Evolutionary conservation across 2,888 invertebrate species (phyloP).

Genomic region (Oegoconia quadripuncta): DNA sequence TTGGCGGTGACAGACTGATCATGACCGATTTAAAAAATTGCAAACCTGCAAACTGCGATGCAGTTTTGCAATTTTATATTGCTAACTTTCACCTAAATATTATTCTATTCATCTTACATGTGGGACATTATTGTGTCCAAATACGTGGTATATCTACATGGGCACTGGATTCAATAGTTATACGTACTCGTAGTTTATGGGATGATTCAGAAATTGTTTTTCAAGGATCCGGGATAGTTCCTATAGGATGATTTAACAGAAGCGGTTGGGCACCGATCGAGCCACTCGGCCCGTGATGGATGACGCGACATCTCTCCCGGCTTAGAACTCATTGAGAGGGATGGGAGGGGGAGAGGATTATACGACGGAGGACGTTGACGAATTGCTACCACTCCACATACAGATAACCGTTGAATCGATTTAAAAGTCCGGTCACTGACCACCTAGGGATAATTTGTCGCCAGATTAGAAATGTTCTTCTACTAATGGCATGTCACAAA

Average conservation of each 20-base stretch:
- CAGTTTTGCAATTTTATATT: no score
- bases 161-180: no score
- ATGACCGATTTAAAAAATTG: no score
- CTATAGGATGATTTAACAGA: conserved; percentile 45
- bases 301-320: conserved; percentile 63
- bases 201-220: conserved; percentile 24
- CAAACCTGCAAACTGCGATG: no score
- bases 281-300: conserved; percentile 59
- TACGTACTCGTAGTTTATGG: no score
- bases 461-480: conserved; percentile 25
- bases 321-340: conserved; percentile 63
- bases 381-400: conserved; percentile 62
- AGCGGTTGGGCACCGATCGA: conserved; percentile 35
- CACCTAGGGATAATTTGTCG: conserved; percentile 35
- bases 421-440: conserved; percentile 56
- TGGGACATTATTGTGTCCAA: no score
- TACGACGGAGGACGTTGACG: conserved; percentile 72
- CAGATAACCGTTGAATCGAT: conserved; percentile 69
- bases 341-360: conserved; percentile 62
- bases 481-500: conserved; percentile 4
- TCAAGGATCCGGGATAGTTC: conserved; percentile 37
- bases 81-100: no score
- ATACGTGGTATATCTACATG: no score
- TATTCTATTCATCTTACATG: no score
- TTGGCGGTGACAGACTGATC: no score